Percentiles rank a stretch among this genome's conserved stretches.
These are phyloP conservation scores for Aurelia aurita DNA, from an alignment of 30 jellyfish, hydroid and myxozoan species.

Conservation along the genomic window DNA sequence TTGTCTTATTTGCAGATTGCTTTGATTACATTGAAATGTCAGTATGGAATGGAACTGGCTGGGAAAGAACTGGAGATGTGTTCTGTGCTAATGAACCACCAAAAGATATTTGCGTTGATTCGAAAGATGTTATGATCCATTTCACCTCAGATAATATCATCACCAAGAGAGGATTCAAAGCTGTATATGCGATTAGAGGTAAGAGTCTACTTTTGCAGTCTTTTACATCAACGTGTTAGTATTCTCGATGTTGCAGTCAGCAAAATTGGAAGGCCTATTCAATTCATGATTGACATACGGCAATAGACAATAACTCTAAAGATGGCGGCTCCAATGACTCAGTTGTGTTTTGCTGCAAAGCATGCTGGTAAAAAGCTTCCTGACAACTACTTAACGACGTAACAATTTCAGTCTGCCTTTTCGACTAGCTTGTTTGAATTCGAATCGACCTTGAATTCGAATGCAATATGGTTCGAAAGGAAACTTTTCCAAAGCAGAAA, in stretches of 20 bases:
- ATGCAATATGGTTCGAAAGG: too few relatives aligned
- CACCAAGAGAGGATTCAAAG: conserved; percentile 8
- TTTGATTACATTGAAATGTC: conserved; percentile 2
- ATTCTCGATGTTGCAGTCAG: background rate
- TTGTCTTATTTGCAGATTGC: background rate
- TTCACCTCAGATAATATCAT: background rate
- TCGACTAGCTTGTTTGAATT: too few relatives aligned
- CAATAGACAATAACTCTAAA: too few relatives aligned
- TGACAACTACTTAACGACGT: too few relatives aligned
- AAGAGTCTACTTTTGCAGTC: background rate
- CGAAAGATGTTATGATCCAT: conserved; percentile 26
- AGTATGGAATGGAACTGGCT: background rate
- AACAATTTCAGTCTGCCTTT: too few relatives aligned
- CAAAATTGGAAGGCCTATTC: background rate
- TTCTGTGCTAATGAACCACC: conserved; percentile 3
- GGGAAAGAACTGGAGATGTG: conserved; percentile 7
- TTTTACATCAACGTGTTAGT: too few relatives aligned
- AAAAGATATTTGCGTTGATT: conserved; percentile 8
- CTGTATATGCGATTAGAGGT: conserved; percentile 22
- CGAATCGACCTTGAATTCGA: too few relatives aligned
- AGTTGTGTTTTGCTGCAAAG: too few relatives aligned
- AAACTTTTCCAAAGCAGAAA: too few relatives aligned
- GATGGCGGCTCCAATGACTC: too few relatives aligned
- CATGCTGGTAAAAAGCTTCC: too few relatives aligned
- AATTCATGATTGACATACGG: too few relatives aligned